Conservation (phyloP, 2,113 vertebrate genomes). For the Seriola dumerili region DNA sequence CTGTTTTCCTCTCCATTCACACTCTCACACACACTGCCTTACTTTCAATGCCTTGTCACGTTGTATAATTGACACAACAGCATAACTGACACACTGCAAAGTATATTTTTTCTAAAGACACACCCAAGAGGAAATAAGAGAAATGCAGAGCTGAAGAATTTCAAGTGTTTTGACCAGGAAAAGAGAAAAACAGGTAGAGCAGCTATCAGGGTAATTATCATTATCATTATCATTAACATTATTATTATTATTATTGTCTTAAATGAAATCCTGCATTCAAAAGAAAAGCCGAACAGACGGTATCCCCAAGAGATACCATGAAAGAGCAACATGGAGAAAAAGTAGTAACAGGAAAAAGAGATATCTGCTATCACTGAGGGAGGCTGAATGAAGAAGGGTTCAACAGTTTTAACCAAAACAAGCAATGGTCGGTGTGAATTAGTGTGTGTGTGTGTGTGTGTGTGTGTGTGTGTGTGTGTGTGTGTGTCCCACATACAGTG, state of each 20-base stretch:
- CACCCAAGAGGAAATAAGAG: conserved; percentile 32
- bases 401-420: background rate
- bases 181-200: conserved; percentile 8
- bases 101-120: conserved; percentile 30
- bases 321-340: background rate
- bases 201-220: background rate
- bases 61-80: background rate
- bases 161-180: background rate
- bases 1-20: background rate
- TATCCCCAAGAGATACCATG: background rate
- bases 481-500: conserved; percentile 44
- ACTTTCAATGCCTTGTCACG: background rate
- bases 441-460: conserved; percentile 13
- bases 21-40: background rate
- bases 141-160: conserved; percentile 13
- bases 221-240: no score
- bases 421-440: background rate
- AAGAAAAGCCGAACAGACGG: background rate
- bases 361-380: conserved; percentile 9
- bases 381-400: conserved; percentile 1
- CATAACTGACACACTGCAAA: conserved; percentile 2
- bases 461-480: conserved; percentile 27
- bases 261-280: background rate
- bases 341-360: conserved; percentile 3
- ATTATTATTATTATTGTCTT: no score